Evolutionary conservation across 2,113 vertebrate species (phyloP).

Genomic region (Burhinus bistriatus): DNA sequence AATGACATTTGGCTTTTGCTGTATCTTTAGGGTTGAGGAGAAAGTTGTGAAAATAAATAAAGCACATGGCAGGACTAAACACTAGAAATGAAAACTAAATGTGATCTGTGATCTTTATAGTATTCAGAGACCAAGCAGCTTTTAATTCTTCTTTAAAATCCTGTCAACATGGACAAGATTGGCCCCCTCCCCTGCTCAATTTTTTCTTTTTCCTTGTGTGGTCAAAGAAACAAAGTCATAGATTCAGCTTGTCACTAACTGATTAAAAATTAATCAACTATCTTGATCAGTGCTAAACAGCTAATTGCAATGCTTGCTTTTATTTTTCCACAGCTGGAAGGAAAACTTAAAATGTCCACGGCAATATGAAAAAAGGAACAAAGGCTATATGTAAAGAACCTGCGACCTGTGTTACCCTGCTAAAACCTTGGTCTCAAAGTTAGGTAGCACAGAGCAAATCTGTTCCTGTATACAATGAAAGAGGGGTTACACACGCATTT

Average conservation of each 20-base stretch:
- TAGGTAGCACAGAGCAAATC: neutral
- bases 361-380: neutral
- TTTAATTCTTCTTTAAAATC: slow-evolving; percentile 22
- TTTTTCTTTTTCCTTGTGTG: neutral
- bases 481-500: neutral
- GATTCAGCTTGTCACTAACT: slow-evolving; percentile 9
- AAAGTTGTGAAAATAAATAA: neutral
- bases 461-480: neutral
- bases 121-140: neutral
- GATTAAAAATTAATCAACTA: slow-evolving; percentile 34
- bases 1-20: neutral
- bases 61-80: neutral
- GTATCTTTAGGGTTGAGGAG: neutral
- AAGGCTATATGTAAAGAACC: neutral
- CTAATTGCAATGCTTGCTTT: neutral
- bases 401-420: neutral
- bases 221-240: slow-evolving; percentile 4
- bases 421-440: neutral
- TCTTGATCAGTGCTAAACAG: neutral
- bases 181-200: neutral
- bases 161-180: neutral
- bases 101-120: neutral
- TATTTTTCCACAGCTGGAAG: neutral
- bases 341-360: neutral
- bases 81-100: neutral